Evolutionary conservation across 2,113 vertebrate genomes (phyloP).

Genomic region (Hippocampus comes): DNA sequence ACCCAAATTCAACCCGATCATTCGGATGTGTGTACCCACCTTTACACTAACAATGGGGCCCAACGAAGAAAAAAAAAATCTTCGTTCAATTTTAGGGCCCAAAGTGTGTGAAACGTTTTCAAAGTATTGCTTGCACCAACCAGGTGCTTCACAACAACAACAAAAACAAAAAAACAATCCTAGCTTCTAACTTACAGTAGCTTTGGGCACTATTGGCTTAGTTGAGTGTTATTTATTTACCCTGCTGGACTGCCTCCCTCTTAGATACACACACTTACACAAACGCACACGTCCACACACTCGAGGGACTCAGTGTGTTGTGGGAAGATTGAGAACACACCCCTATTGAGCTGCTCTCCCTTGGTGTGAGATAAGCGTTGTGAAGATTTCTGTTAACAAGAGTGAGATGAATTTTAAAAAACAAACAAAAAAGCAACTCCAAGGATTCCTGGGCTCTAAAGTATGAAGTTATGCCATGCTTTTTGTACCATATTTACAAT

Average conservation of each 20-base stretch:
- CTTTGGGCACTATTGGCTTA: slow-evolving; percentile 25
- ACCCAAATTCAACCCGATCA: not conserved
- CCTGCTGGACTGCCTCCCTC: slow-evolving; percentile 25
- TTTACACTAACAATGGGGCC: not conserved
- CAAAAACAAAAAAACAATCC: not conserved
- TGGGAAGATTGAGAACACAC: slow-evolving; percentile 74
- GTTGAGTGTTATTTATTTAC: slow-evolving; percentile 51
- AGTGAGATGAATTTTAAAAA: not conserved
- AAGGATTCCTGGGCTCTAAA: not conserved
- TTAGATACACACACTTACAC: slow-evolving; percentile 4
- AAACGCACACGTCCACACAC: slow-evolving; percentile 19
- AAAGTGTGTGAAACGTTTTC: not conserved
- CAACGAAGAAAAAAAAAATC: not conserved
- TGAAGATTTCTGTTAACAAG: not conserved
- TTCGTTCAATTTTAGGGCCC: not conserved
- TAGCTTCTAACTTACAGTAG: slow-evolving; percentile 19
- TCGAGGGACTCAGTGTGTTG: slow-evolving; percentile 62
- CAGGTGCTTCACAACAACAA: slow-evolving; percentile 18
- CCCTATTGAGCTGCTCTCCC: slow-evolving; percentile 50
- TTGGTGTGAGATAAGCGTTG: slow-evolving; percentile 62
- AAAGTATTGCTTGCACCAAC: not conserved
- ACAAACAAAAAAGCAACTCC: not conserved
- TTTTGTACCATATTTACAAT: not conserved
- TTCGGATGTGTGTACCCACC: not conserved
- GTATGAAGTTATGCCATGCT: not conserved